A percentile compares a stretch with the other conserved stretches of the same genome.
Evolutionary conservation across 2,113 vertebrate genomes (phyloP).

Genomic region (Oplegnathus fasciatus): DNA sequence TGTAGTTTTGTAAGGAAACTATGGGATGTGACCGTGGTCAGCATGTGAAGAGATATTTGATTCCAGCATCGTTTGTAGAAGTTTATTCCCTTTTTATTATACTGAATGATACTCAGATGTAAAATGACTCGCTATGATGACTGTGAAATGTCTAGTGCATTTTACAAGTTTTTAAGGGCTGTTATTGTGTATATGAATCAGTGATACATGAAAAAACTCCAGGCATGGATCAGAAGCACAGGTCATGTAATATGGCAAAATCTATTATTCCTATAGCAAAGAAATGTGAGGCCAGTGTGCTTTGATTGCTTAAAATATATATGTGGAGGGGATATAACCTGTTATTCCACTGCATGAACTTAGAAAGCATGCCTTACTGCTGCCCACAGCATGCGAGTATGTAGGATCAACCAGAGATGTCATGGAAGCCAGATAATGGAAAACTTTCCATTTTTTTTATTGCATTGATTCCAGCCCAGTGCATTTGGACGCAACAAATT

Average conservation of each 20-base stretch:
- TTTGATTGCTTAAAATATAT: not conserved
- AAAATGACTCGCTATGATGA: not conserved
- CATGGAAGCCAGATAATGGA: not conserved
- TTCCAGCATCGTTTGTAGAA: slow-evolving; percentile 2
- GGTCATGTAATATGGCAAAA: not conserved
- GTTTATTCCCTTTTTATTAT: not conserved
- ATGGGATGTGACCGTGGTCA: slow-evolving; percentile 14
- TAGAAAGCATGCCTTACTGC: slow-evolving; percentile 33
- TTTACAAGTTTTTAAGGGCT: slow-evolving; percentile 32
- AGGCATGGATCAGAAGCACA: not conserved
- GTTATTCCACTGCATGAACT: slow-evolving; percentile 16
- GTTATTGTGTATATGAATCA: not conserved
- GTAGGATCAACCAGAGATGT: slow-evolving; percentile 4
- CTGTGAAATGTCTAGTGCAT: not conserved
- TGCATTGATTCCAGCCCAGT: slow-evolving; percentile 35
- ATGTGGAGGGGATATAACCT: not conserved
- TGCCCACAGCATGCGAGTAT: not conserved
- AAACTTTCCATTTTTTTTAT: slow-evolving; percentile 42
- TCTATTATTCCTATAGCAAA: not conserved
- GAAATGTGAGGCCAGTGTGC: not conserved
- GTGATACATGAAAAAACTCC: not conserved
- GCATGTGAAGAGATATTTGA: slow-evolving; percentile 22
- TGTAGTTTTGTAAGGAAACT: slow-evolving; percentile 31
- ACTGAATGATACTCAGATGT: not conserved
- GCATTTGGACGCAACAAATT: slow-evolving; percentile 22